Evolutionary conservation across 2,797 vertebrate genomes (phyloP), one percentile per base, ranked within the genome.

Genomic region (Channallabes apus): DNA sequence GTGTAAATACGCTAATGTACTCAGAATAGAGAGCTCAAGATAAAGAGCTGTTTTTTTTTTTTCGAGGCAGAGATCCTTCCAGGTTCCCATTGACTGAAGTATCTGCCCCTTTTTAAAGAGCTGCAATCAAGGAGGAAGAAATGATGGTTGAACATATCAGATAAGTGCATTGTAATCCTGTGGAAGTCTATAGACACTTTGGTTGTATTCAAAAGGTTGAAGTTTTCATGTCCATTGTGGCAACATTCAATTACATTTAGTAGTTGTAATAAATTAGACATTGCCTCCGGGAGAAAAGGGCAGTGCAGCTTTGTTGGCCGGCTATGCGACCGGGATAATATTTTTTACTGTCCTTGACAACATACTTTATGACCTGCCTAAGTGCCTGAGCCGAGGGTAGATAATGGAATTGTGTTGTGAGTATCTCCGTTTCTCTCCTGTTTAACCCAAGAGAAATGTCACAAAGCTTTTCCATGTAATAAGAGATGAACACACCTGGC

Each of bases 401-500:
- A 76, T 85, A 75, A 76, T 85, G 78, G 32, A 68, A 76, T 82
- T 85, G 51, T 80, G 64, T 32, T 84, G 56, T 71, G 32, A 8
- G 65, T 46, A 46, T 80, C 38, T 51, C 38, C 15, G 27, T 80
- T 80, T 46, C 59, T 64, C 61, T 27, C 61, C 38, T 46, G 38
- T 80, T 51, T 51, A 80, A 85, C 32, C 35, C 35, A 12, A 80
- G 76, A 69, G 62, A 84, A 73, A 84, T 84, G 51, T 56, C 51
- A 27, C 41, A 54, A 32, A 76, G 41, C 5, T 35, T 58, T 29
- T 79, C 29, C 32, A 14, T 29, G 14, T 32, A 62, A 69, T 72
- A 56, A 72, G n/a, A 27, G n/a, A 32, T 15, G 38, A 85, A 35
- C 14, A 41, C 62, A 65, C 41, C 78, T 80, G 51, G 24, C 54